Evolutionary conservation across 2,888 invertebrate species (phyloP), one percentile per base, ranked within the genome.

Genomic region (Coecobrya sp.): DNA sequence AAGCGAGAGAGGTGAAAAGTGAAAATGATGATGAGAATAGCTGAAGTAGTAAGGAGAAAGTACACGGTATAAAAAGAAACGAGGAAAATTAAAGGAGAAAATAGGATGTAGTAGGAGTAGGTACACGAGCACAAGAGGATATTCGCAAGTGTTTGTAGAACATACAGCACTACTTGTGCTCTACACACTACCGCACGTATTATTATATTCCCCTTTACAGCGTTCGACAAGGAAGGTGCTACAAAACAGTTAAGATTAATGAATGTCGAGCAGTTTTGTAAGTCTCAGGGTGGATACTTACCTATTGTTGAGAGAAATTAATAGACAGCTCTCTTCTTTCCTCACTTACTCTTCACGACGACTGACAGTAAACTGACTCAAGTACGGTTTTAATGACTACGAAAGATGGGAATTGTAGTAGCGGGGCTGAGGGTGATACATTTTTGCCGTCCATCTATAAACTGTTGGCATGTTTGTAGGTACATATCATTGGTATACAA

Each of bases 201-300:
- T 30, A 79, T 25, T 22, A 55, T 55, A 10, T 30, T n/a, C 13
- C 30, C 16, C 10, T 45, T 27, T 52, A 25, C 22, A 25, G 62
- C 62, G 30, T 89, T 82, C 68, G 62, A 82, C 82, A 89, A 81
- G 81, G 49, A 70, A 84, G 84, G 70, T 73, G 70, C 81, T 90
- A 30, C 55, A 79, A 70, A 86, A 42, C 90, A 36, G 86, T 81
- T 91, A 91, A 86, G 91, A 91, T 91, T 91, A 91, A 91, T 91
- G 91, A 91, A 91, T 91, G 89, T 65, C 79, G 91, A 84, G 84
- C 62, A 65, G 62, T 84, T 62, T 84, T 65, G 55, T 70, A 82
- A 70, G 82, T 89, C 89, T 89, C 82, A 13, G 45, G 89, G 73
- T 84, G 89, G 55, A 85, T 84, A 85, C 81, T 81, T 55, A 19